A percentile compares a stretch with the other conserved stretches of the same genome.
These are phyloP conservation scores for Sander lucioperca DNA, from an alignment of 2,113 vertebrate genomes.

Conservation along the genomic window DNA sequence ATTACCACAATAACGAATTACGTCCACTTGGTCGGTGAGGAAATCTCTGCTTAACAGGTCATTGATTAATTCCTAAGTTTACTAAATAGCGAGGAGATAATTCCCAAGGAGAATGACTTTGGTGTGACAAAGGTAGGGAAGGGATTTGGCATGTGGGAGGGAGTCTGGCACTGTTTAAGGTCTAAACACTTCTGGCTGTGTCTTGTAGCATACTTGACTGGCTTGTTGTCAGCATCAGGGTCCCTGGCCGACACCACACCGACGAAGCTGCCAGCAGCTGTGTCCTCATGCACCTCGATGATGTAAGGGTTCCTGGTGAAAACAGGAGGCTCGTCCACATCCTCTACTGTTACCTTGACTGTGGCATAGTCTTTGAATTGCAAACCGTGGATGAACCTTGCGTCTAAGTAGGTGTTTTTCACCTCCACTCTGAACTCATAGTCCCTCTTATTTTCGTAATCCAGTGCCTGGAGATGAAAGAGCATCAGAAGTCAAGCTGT, in stretches of 20 bases:
- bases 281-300: constrained; percentile 96
- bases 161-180: not conserved
- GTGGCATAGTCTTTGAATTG: constrained; percentile 94
- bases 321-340: constrained; percentile 92
- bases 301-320: constrained; percentile 91
- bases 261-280: constrained; percentile 90
- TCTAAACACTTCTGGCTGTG: constrained; percentile 1
- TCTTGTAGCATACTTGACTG: constrained; percentile 88
- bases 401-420: constrained; percentile 91
- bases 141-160: not conserved
- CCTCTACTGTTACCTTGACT: constrained; percentile 92
- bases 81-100: not conserved
- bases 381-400: constrained; percentile 89
- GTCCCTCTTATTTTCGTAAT: constrained; percentile 93
- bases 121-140: not conserved
- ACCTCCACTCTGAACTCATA: constrained; percentile 94
- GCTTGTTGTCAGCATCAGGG: constrained; percentile 89
- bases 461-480: constrained; percentile 87
- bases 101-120: not conserved
- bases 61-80: constrained; percentile 46
- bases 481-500: constrained; percentile 54
- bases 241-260: constrained; percentile 92
- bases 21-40: not conserved
- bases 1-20: constrained; percentile 23
- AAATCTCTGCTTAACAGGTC: constrained; percentile 44